A percentile compares a stretch with the other conserved stretches of the same genome.
Conservation (phyloP, 2,113 vertebrate species). For the Aptenodytes forsteri region DNA sequence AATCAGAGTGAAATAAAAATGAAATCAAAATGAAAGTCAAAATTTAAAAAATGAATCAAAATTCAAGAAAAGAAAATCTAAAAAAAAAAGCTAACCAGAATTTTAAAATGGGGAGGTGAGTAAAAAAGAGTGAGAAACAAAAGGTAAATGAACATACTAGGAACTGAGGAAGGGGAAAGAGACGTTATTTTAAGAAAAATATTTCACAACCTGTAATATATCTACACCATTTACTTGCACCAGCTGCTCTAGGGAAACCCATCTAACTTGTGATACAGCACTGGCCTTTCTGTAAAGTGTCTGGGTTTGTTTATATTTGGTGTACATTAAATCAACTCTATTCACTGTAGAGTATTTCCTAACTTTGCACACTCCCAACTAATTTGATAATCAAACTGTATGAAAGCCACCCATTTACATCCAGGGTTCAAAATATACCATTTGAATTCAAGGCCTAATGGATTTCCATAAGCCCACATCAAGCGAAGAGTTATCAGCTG, state of each 20-base stretch:
- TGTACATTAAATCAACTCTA: background rate
- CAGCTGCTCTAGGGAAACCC: background rate
- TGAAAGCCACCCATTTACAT: background rate
- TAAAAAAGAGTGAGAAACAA: background rate
- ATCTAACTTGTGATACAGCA: background rate
- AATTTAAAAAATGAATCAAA: background rate
- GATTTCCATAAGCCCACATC: background rate
- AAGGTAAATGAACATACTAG: background rate
- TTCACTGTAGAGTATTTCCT: background rate
- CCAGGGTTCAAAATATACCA: background rate
- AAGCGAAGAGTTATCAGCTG: background rate
- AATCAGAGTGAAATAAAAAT: background rate
- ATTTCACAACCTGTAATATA: background rate
- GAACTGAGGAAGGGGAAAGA: background rate
- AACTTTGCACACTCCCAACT: background rate
- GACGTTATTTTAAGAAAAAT: background rate
- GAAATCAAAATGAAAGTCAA: background rate
- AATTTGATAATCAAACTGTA: background rate
- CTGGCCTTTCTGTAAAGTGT: background rate
- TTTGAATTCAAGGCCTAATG: background rate
- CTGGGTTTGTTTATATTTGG: background rate
- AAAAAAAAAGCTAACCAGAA: background rate
- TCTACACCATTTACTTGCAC: background rate
- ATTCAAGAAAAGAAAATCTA: background rate
- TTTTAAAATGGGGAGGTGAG: background rate